Conservation (phyloP, 2,888 invertebrate species). For the Sepiola atlantica region DNA sequence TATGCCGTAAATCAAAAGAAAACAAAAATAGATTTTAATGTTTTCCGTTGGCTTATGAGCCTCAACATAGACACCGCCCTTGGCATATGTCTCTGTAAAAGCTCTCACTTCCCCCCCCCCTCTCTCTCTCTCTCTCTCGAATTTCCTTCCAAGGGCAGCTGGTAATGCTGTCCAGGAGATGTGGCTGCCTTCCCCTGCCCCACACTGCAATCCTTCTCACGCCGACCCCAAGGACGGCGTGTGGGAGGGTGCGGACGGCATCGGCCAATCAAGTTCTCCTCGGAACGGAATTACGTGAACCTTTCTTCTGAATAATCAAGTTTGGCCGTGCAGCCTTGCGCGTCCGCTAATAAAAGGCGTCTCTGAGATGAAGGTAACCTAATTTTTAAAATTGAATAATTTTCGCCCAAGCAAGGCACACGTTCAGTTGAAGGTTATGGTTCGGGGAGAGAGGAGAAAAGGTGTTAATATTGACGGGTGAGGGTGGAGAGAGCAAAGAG, state of each 20-base stretch:
- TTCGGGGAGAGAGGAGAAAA: background rate
- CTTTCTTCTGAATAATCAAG: background rate
- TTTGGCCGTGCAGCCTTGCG: background rate
- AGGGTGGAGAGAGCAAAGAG: background rate
- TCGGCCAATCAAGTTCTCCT: background rate
- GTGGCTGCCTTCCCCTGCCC: background rate
- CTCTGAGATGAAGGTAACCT: background rate
- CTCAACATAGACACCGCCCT: background rate
- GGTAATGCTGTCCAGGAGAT: background rate
- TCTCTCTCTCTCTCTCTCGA: background rate
- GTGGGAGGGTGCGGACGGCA: background rate
- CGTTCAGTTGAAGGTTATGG: background rate
- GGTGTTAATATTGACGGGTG: background rate
- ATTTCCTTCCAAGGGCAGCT: background rate
- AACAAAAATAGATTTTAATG: too few species aligned
- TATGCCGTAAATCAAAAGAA: too few species aligned
- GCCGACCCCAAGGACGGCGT: background rate
- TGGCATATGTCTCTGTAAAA: background rate
- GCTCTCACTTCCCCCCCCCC: too few species aligned
- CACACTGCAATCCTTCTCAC: too few species aligned
- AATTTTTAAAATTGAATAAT: conserved; percentile 32
- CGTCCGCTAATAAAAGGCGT: background rate
- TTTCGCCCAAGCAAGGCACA: background rate
- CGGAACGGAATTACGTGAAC: background rate
- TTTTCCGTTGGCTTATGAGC: background rate